Percentiles rank a stretch among this genome's conserved stretches.
Evolutionary conservation across 2,113 vertebrate genomes (phyloP).

Genomic region (Elephantulus edwardii): DNA sequence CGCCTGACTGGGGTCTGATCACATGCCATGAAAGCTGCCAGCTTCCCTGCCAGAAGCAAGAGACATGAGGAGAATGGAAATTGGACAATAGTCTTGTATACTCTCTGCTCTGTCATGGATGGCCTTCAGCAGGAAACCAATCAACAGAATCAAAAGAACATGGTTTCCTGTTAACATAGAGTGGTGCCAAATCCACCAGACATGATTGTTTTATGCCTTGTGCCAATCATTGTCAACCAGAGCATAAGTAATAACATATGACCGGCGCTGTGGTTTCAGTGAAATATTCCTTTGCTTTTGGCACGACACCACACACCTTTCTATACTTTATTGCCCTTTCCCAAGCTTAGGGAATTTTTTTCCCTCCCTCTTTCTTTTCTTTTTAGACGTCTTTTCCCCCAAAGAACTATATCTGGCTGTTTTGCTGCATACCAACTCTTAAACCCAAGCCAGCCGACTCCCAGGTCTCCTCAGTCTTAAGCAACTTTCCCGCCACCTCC

Average conservation of each 20-base stretch:
- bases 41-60: constrained; percentile 52
- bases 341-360: constrained; percentile 33
- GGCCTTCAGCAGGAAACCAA: constrained; percentile 71
- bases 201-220: constrained; percentile 49
- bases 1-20: constrained; percentile 2
- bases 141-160: constrained; percentile 66
- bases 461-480: constrained; percentile 58
- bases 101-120: constrained; percentile 53
- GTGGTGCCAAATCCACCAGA: constrained; percentile 53
- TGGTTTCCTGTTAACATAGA: constrained; percentile 63
- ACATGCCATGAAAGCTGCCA: constrained; percentile 34
- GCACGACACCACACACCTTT: constrained; percentile 67
- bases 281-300: constrained; percentile 63
- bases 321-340: constrained; percentile 56
- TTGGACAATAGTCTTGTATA: constrained; percentile 66
- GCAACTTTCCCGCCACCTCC: constrained; percentile 12
- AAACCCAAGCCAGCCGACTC: constrained; percentile 54
- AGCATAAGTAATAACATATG: constrained; percentile 63
- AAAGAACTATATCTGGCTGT: constrained; percentile 68
- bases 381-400: constrained; percentile 55
- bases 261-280: constrained; percentile 54
- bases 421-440: constrained; percentile 69
- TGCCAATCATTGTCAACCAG: constrained; percentile 67
- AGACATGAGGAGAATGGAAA: constrained; percentile 49
- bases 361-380: not conserved